Base-by-base conservation (phyloP, 2,888 invertebrate genomes). In the Cheilosia soror region DNA sequence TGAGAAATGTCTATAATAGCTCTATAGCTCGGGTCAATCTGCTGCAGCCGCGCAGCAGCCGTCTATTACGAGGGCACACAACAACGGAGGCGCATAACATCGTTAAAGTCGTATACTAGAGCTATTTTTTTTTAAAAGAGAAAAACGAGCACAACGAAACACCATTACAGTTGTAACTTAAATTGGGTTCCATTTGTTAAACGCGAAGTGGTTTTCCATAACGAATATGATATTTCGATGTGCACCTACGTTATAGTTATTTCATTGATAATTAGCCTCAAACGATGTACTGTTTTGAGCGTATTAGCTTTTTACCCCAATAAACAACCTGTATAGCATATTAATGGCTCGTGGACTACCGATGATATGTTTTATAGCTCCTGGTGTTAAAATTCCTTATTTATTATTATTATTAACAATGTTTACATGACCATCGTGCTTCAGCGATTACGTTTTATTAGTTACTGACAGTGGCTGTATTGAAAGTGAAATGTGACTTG, bases 1-100 rank as follows among this genome's bases (percentile, higher is more conserved):
- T 57, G 66, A 65, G 85, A 81, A 85, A 85, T 85, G 81, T 81
- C 85, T 81, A 72, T 85, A 85, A 85, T 85, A 85, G 85, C 85
- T 81, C 72, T 81, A 72, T 65, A 77, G 85, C 68, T 37, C 66
- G 72, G 85, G 85, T 81, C 81, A 85, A 85, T 81, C 85, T 85
- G 58, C 53, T 63, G 44, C 33, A 71, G 63, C 53, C 63, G 69
- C 63, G 69, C 63, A 44, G 71, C 72, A 82, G 81, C 76, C 76
- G 53, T 85, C 80, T 85, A 76, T 85, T 85, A 71, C 76, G 66
- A 85, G 76, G 76, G 81, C 68, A 81, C 47, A 68, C 80, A 83
- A 68, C 68, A 84, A 75, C 71, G 53, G 75, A 85, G 84, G 76
- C 84, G 71, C 71, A 85, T 76, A 80, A 42, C 76, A 72, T 85